phyloP scores from a whole-genome alignment of 2,797 vertebrate species.

The Epinephelus malabaricus region DNA sequence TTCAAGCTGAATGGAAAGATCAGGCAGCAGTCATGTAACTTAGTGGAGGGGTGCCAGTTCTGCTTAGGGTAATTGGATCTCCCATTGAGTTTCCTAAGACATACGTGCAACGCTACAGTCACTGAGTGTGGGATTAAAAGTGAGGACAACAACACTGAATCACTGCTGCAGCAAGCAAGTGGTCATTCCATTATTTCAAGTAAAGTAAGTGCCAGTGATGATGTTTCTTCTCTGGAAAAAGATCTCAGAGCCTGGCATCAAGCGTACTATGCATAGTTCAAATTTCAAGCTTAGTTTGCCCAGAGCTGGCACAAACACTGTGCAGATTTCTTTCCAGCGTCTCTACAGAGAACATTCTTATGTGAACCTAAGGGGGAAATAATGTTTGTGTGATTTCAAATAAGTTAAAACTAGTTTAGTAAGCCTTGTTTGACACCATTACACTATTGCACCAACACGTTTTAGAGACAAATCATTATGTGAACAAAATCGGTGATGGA shows the following conservation, averaged over 20 bases:
- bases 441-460: not conserved
- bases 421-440: not conserved
- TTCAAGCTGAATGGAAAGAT: slow-evolving; percentile 38
- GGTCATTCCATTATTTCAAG: too few relatives aligned
- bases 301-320: slow-evolving; percentile 13
- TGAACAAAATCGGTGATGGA: not conserved
- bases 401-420: not conserved
- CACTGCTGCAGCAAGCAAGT: not conserved
- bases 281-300: not conserved
- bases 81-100: slow-evolving; percentile 14
- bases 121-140: slow-evolving; percentile 5
- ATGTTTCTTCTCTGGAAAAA: slow-evolving; percentile 3
- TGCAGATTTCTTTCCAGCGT: not conserved
- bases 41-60: slow-evolving; percentile 23
- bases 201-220: slow-evolving; percentile 8
- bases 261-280: not conserved
- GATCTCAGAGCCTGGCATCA: slow-evolving; percentile 1
- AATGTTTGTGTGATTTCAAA: not conserved
- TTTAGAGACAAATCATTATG: not conserved
- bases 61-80: slow-evolving; percentile 63
- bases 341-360: slow-evolving; percentile 27
- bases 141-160: not conserved
- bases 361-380: not conserved
- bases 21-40: slow-evolving; percentile 52
- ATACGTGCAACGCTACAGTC: not conserved